phyloP scores from a whole-genome alignment of 1,140 invertebrate species.

The Drosophila nebulosa region DNA sequence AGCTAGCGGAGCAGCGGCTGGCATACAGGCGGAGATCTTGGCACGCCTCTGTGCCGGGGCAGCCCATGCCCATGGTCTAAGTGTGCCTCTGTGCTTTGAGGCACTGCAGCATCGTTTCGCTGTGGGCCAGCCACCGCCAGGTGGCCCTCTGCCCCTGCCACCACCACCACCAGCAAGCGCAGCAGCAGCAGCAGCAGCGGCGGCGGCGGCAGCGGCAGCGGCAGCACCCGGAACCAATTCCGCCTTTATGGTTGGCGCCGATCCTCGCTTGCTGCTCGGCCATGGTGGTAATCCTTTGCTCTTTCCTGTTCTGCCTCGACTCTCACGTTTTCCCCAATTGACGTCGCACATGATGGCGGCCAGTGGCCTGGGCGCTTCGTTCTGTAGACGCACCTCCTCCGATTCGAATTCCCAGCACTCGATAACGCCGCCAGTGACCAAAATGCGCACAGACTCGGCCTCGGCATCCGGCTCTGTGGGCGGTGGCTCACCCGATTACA shows the following conservation, averaged over 20 bases:
- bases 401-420: conserved; percentile 78
- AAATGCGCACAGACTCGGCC: conserved; percentile 2
- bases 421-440: conserved; percentile 73
- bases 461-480: conserved; percentile 24
- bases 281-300: conserved; percentile 82
- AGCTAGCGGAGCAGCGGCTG: neutral
- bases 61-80: conserved; percentile 81
- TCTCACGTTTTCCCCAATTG: conserved; percentile 76
- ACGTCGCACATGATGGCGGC: conserved; percentile 66
- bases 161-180: conserved; percentile 32
- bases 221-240: conserved; percentile 6
- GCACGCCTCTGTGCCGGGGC: conserved; percentile 88
- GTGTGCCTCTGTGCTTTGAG: conserved; percentile 82
- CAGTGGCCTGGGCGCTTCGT: conserved; percentile 72
- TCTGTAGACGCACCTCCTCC: conserved; percentile 75
- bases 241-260: conserved; percentile 76
- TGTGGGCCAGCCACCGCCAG: conserved; percentile 59
- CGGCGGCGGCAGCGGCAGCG: conserved; percentile 42
- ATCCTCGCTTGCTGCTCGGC: conserved; percentile 66
- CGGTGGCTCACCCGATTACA: conserved; percentile 41
- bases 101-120: conserved; percentile 82
- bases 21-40: conserved; percentile 90
- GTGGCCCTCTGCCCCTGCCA: conserved; percentile 27
- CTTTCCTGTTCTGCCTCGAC: conserved; percentile 82
- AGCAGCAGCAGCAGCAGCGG: neutral